Base-by-base conservation (phyloP, 2,888 invertebrate genomes). In the Protonemura montana region DNA sequence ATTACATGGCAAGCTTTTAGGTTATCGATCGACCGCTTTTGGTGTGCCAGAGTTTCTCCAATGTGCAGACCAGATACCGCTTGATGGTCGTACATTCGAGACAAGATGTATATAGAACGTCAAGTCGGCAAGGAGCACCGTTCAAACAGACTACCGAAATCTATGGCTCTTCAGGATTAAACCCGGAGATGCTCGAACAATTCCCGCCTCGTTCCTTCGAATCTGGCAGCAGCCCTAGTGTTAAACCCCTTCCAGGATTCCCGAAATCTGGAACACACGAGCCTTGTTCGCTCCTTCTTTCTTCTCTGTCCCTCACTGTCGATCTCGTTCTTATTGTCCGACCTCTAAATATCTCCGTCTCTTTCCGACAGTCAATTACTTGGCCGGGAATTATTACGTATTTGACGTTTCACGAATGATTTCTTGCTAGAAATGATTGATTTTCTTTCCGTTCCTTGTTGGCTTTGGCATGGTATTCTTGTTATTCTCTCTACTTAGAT, bases 261-360 rank as follows among this genome's bases (percentile, higher is more conserved):
- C 59, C 1, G 59, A 10, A 59, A 21, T 59, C 59, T 59, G 59
- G 59, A 59, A 21, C 59, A 21, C 59, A 59, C 13, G 59, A 21
- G 3, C n/a, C 78, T 13, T n/a, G 27, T 28, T 78, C 78, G 1
- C 26, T 25, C 78, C 26, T 6, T 78, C 78, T 16, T 28, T 78
- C 78, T 78, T 27, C 13, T 77, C 77, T 77, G 25, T 77, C 77
- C 26, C 77, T 77, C 77, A 7, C 77, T 77, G 6, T 77, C 77
- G 6, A 5, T 77, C 77, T 77, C 2, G n/a, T 35, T 28, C 26
- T n/a, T n/a, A n/a, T n/a, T n/a, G n/a, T n/a, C n/a, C n/a, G n/a
- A n/a, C n/a, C 78, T 25, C 78, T 2, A 26, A 1, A 2, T 78
- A 25, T 78, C 78, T 78, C 78, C 16, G 25, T 77, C 77, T 78